Conservation (phyloP, 23 tunicate species). For the Ascidia mentula region DNA sequence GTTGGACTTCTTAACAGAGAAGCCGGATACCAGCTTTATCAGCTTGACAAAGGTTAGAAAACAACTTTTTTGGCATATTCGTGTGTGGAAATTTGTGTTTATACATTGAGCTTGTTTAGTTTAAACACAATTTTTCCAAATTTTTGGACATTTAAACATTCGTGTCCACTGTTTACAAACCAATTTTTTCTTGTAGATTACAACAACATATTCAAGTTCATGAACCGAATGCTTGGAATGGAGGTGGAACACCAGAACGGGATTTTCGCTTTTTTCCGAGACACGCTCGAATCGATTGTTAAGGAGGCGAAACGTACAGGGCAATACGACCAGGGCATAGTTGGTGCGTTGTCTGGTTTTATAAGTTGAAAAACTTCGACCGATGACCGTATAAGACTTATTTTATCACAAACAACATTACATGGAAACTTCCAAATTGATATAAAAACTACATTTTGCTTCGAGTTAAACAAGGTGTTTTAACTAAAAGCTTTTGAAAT, state of each 20-base stretch:
- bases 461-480: not conserved
- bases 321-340: conserved; percentile 69
- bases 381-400: too few species aligned
- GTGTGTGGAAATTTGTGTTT: too few species aligned
- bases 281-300: conserved; percentile 54
- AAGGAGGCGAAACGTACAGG: conserved; percentile 67
- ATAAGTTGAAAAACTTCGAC: not conserved
- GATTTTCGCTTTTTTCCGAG: conserved; percentile 67
- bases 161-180: not conserved
- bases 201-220: conserved; percentile 80
- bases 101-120: too few species aligned
- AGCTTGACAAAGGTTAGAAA: conserved; percentile 69
- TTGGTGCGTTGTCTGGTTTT: conserved; percentile 29
- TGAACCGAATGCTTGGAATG: conserved; percentile 97
- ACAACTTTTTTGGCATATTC: too few species aligned
- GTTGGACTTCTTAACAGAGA: conserved; percentile 59
- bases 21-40: conserved; percentile 21
- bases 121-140: not conserved
- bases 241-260: conserved; percentile 84
- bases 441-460: not conserved
- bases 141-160: too few species aligned
- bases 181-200: conserved; percentile 49
- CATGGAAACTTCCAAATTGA: too few species aligned
- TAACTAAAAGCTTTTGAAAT: not conserved
- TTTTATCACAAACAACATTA: too few species aligned